Evolutionary conservation across 92 coral and sea anemone genomes (phyloP).

Genomic region (Parazoanthus darwini): DNA sequence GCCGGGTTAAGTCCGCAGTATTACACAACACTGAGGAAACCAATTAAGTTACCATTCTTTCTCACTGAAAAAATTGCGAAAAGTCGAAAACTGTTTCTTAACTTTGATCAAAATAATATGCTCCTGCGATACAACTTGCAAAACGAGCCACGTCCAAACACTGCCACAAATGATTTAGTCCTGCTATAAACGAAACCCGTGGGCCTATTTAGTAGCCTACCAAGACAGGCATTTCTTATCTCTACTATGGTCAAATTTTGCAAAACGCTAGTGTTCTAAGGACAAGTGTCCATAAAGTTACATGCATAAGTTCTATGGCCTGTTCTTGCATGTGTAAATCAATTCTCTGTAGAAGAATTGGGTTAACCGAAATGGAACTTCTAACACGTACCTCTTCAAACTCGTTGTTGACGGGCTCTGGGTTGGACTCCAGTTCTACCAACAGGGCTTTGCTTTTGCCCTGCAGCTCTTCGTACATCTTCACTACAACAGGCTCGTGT

Average conservation of each 20-base stretch:
- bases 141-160: not conserved
- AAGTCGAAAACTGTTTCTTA: not conserved
- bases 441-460: conserved; percentile 81
- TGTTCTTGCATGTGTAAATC: too few relatives aligned
- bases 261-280: too few relatives aligned
- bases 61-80: not conserved
- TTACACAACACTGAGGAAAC: not conserved
- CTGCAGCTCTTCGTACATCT: conserved; percentile 92
- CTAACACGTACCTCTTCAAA: conserved; percentile 77
- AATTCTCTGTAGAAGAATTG: not conserved
- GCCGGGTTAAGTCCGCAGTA: not conserved
- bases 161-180: not conserved
- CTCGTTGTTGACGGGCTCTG: conserved; percentile 72
- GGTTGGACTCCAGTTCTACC: conserved; percentile 70
- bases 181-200: too few relatives aligned
- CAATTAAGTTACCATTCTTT: not conserved
- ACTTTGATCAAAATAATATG: not conserved
- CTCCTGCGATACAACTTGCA: not conserved
- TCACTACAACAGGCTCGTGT: conserved; percentile 79
- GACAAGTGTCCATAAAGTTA: too few relatives aligned
- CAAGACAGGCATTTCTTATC: too few relatives aligned
- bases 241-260: too few relatives aligned
- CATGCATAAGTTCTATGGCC: too few relatives aligned
- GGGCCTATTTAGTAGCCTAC: not conserved
- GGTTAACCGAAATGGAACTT: not conserved